Conservation (phyloP, 2,797 vertebrate genomes). For the Gila robusta region DNA sequence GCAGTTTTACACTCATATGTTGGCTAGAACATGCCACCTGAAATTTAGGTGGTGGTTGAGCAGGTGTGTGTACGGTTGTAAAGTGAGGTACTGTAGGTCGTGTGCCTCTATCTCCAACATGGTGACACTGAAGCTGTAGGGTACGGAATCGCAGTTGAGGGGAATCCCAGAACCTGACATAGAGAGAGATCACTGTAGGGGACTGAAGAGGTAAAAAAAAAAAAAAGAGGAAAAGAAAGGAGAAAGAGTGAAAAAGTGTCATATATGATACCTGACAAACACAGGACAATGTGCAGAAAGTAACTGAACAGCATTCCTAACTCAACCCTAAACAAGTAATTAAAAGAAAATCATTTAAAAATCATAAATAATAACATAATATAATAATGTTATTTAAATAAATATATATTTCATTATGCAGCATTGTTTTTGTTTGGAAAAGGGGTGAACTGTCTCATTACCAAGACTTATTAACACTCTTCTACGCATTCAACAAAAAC, state of each 20-base stretch:
- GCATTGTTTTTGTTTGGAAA: background rate
- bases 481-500: background rate
- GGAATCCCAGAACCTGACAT: constrained; percentile 74
- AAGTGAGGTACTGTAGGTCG: too few species aligned
- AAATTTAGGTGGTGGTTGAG: constrained; percentile 8
- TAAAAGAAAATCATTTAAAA: too few species aligned
- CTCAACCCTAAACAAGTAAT: background rate
- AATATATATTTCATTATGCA: background rate
- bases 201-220: constrained; percentile 59
- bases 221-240: background rate
- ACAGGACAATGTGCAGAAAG: background rate
- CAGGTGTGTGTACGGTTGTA: background rate
- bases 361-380: too few species aligned
- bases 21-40: constrained; percentile 71
- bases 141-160: constrained; percentile 55
- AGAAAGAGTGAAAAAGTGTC: background rate
- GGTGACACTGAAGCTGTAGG: constrained; percentile 72
- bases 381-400: too few species aligned
- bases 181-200: constrained; percentile 65
- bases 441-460: background rate
- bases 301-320: background rate
- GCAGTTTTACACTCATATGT: constrained; percentile 75
- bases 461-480: background rate
- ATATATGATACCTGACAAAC: background rate
- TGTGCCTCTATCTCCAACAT: constrained; percentile 14